Evolutionary conservation across 1,140 invertebrate species (phyloP).

Genomic region (Dendroctonus valens): DNA sequence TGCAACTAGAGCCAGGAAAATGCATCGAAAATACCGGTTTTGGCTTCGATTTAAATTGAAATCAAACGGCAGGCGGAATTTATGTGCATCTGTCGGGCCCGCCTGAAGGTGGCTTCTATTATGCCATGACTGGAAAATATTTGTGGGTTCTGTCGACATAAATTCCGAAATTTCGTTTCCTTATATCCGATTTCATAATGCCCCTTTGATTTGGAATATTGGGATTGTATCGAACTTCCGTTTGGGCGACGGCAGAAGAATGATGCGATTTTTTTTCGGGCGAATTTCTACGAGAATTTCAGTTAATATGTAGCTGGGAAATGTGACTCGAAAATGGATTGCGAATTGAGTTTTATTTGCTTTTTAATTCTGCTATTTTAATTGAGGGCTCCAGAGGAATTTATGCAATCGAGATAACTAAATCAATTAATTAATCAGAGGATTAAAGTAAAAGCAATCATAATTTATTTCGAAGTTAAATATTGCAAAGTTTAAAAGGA

Average conservation of each 20-base stretch:
- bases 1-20: neutral
- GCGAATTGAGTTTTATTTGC: too few species aligned
- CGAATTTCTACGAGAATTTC: too few species aligned
- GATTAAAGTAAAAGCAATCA: too few species aligned
- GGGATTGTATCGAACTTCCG: constrained; percentile 1
- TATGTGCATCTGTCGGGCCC: constrained; percentile 4
- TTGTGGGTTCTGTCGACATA: constrained; percentile 2
- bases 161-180: constrained; percentile 4
- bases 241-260: neutral
- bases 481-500: too few species aligned
- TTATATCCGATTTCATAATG: constrained; percentile 2
- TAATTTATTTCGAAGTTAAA: too few species aligned
- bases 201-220: constrained; percentile 4
- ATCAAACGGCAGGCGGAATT: neutral
- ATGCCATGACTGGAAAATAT: constrained; percentile 1
- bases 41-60: neutral
- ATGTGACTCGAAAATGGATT: too few species aligned
- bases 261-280: too few species aligned
- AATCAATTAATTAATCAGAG: too few species aligned
- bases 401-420: too few species aligned
- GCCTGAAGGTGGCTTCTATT: constrained; percentile 11
- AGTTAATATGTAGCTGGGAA: too few species aligned
- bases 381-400: too few species aligned
- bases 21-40: neutral
- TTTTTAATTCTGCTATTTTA: too few species aligned